Evolutionary conservation across 2,888 invertebrate species (phyloP), one percentile per base, ranked within the genome.

Genomic region (Hydropsyche betteni): DNA sequence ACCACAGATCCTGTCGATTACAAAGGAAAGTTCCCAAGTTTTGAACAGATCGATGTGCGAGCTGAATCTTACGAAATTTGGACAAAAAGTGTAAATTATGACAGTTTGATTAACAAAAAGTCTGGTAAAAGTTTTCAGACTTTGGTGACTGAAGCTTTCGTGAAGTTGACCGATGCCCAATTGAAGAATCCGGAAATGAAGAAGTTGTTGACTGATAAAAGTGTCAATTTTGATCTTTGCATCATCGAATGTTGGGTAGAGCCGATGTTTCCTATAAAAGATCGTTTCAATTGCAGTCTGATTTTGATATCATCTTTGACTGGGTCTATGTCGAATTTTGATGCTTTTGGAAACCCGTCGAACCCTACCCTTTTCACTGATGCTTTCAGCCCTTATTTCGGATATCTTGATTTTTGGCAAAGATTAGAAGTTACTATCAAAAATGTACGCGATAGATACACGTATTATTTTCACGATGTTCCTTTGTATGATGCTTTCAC

Each of bases 191-290:
- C 80, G 36, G 81, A 81, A 80, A 79, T 83, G 16, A 79, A 81
- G 76, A 44, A 79, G 12, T 71, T 82, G 2, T 75, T 82, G 4
- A 76, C 80, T 2, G 68, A 86, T 75, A 85, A 84, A 0, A 85
- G 85, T 50, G 82, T 87, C 36, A 84, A 84, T 74, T 91, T 90
- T 79, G 90, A 91, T 81, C 80, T 90, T 38, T 86, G 90, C 0
- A 82, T 91, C 55, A 85, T 87, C 2, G 90, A 91, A 82, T 85
- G 86, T 14, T 84, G 89, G 7, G 83, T 86, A 4, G 88, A 89
- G 0, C 74, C 87, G 0, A 81, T 88, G 58, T 88, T 87, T 75
- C 88, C 86, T 0, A 85, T 88, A 33, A 88, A 88, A 24, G 85
- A 89, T 61, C 87, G 87, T 80, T 90, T 90, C 80, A 82, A 86